Percentiles rank a stretch among this genome's conserved stretches.
These are phyloP conservation scores for Rhynchomys soricoides DNA, from an alignment of 2,113 vertebrate genomes.

Conservation along the genomic window DNA sequence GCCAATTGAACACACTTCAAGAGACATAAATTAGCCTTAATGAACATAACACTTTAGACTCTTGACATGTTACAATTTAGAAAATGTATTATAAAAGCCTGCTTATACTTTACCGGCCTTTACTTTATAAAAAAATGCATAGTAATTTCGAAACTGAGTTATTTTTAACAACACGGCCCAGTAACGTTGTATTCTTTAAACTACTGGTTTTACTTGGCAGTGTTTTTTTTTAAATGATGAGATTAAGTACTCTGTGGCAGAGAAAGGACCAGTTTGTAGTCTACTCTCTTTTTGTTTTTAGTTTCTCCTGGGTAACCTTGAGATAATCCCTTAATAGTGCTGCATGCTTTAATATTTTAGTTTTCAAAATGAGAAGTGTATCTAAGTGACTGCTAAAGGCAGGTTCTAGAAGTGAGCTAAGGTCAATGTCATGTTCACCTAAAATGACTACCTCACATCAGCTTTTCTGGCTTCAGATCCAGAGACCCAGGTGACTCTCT, in stretches of 20 bases:
- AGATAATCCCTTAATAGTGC: background rate
- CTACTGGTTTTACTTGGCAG: background rate
- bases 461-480: background rate
- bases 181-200: conserved; percentile 28
- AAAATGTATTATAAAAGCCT: conserved; percentile 49
- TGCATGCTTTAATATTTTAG: conserved; percentile 3
- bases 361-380: conserved; percentile 41
- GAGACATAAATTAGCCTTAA: conserved; percentile 57
- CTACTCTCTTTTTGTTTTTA: background rate
- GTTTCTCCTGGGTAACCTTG: background rate
- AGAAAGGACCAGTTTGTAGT: background rate
- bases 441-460: background rate
- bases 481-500: background rate
- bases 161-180: conserved; percentile 34
- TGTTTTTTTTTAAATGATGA: conserved; percentile 29
- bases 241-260: background rate
- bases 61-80: conserved; percentile 42
- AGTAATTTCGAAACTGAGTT: conserved; percentile 44
- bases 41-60: conserved; percentile 37
- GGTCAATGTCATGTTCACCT: background rate
- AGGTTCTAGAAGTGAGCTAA: conserved; percentile 4
- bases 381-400: background rate
- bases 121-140: background rate
- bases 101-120: background rate
- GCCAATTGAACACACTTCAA: conserved; percentile 46